A percentile compares a stretch with the other conserved stretches of the same genome.
Conservation (phyloP, 2,888 invertebrate genomes). For the Pristionchus exspectatus region DNA sequence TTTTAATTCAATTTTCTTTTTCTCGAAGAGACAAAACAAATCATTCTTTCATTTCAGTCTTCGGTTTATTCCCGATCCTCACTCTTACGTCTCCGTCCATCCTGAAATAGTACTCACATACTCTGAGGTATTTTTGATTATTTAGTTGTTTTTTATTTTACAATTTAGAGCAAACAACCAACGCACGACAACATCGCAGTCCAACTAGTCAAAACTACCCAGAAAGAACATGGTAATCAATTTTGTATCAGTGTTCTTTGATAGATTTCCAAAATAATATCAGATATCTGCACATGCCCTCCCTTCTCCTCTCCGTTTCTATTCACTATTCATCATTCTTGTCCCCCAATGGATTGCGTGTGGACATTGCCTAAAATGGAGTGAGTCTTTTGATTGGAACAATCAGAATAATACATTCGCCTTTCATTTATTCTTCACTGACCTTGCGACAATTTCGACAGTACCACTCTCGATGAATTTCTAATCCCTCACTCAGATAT, state of each 20-base stretch:
- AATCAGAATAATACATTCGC: background rate
- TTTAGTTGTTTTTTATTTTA: background rate
- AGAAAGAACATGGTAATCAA: background rate
- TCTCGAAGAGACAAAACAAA: background rate
- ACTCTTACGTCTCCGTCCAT: background rate
- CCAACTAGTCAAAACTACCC: background rate
- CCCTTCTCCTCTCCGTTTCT: background rate
- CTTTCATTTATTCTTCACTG: background rate
- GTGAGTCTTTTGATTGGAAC: background rate
- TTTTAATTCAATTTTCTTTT: background rate
- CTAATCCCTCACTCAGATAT: background rate
- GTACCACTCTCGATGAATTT: no score
- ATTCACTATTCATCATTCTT: background rate
- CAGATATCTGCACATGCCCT: background rate
- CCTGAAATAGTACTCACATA: background rate
- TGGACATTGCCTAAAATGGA: background rate
- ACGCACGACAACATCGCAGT: background rate
- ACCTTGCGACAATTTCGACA: no score
- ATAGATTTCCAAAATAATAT: background rate
- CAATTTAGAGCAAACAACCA: background rate
- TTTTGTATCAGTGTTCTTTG: no score
- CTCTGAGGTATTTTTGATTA: background rate
- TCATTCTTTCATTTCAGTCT: background rate
- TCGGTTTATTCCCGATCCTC: background rate
- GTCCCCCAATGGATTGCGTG: background rate